Base-by-base conservation (phyloP, 2,888 invertebrate species). In the Matsumyia berberina region DNA sequence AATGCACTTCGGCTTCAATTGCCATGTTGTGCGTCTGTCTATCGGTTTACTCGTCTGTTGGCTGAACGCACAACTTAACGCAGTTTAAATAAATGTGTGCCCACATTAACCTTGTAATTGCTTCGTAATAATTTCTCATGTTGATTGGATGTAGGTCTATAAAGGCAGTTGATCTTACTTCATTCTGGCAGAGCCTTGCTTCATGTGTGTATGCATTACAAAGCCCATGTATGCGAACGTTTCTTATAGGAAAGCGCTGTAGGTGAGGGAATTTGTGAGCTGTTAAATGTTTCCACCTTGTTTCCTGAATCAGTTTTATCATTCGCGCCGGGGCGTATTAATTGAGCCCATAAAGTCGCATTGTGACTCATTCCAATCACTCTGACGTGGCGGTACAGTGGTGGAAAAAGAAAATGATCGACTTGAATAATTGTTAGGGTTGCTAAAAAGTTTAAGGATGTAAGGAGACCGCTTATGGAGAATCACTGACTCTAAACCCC, bases 51-150 rank as follows among this genome's bases (percentile, higher is more conserved):
- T 4, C 51, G 29, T 42, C 35, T 9, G 31, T 39, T 12, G 17
- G 31, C 29, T n/a, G 55, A 44, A 73, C 44, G 64, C 57, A 55
- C 31, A 51, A 17, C 49, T 60, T 55, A 64, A 70, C 70, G 70
- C 66, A 67, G 66, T 64, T 69, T 55, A 62, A 79, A 74, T 49
- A 60, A 80, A 74, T 85, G 85, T 74, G 74, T 53, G 74, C 80
- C 85, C 85, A 80, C 80, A 79, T 80, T 85, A 80, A 80, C 80
- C 79, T 80, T 85, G 85, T 80, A 85, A 85, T 85, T 85, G 85
- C 69, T 76, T 46, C 15, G 85, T 35, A 85, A 85, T 85, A 74
- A 76, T 70, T 80, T 64, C 64, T 46, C 44, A 62, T 79, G 62
- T 69, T 73, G 72, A 83, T 79, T 79, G 78, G 82, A 82, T 78